Percentiles rank a stretch among this genome's conserved stretches.
Conservation (phyloP, 2,888 invertebrate species). For the Nineta flava region DNA sequence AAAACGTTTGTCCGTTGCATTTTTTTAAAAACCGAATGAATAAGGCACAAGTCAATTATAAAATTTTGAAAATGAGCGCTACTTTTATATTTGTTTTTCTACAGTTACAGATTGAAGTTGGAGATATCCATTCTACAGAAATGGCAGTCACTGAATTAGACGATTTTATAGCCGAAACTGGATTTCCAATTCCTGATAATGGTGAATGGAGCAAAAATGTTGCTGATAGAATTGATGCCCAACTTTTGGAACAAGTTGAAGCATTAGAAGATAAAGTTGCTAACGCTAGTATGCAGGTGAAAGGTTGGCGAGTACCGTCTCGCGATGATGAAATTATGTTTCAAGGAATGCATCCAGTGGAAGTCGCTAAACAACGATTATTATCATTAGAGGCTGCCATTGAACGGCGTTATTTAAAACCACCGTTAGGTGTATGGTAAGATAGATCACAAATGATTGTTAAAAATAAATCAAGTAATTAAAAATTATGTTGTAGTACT, state of each 20-base stretch:
- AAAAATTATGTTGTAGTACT: conserved; percentile 24
- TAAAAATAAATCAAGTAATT: background rate
- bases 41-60: too few relatives aligned
- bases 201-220: conserved; percentile 44
- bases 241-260: conserved; percentile 67
- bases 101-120: conserved; percentile 44
- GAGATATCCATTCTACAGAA: conserved; percentile 38
- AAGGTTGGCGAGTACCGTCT: conserved; percentile 67
- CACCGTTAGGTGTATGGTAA: conserved; percentile 62
- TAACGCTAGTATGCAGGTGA: conserved; percentile 78
- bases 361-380: conserved; percentile 53
- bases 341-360: conserved; percentile 33
- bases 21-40: too few relatives aligned
- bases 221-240: conserved; percentile 67
- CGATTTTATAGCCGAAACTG: conserved; percentile 22
- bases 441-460: conserved; percentile 11
- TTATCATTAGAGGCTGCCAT: conserved; percentile 76
- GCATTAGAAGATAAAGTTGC: conserved; percentile 77
- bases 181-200: conserved; percentile 34
- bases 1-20: too few relatives aligned
- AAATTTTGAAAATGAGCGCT: too few relatives aligned
- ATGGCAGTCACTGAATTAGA: conserved; percentile 26
- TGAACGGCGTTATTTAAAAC: conserved; percentile 83
- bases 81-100: background rate
- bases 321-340: conserved; percentile 34